Evolutionary conservation across 2,888 invertebrate species (phyloP).

Genomic region (Prionchulus punctatus): DNA sequence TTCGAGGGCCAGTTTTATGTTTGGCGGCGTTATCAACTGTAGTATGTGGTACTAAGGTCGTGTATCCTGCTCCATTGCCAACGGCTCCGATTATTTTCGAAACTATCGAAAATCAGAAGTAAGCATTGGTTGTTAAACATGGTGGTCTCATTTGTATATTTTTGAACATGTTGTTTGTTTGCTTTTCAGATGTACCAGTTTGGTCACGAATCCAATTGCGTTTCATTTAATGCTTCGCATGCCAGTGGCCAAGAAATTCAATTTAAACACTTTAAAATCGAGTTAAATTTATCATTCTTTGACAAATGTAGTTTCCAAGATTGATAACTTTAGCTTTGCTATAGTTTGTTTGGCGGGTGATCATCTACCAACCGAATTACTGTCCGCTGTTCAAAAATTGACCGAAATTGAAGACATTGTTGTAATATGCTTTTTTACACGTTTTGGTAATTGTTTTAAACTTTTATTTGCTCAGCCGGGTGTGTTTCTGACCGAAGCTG

Average conservation of each 20-base stretch:
- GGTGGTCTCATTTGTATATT: not conserved
- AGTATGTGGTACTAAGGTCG: conserved; percentile 20
- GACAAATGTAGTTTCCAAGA: not conserved
- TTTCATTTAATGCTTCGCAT: conserved; percentile 9
- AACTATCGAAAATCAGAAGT: conserved; percentile 23
- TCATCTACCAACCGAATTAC: conserved; percentile 4
- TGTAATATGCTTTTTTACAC: not conserved
- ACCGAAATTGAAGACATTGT: conserved; percentile 1
- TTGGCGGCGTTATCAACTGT: conserved; percentile 24
- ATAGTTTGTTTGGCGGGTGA: conserved; percentile 9
- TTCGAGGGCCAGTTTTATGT: conserved; percentile 25
- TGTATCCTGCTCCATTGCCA: conserved; percentile 28
- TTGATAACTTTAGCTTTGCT: not conserved
- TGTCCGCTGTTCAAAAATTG: not conserved
- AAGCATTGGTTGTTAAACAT: conserved; percentile 4
- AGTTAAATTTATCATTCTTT: not conserved
- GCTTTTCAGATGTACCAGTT: conserved; percentile 6
- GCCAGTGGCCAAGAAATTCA: conserved; percentile 2
- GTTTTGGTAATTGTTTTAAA: not conserved
- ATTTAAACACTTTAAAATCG: not conserved
- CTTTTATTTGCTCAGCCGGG: conserved; percentile 20
- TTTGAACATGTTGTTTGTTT: not conserved
- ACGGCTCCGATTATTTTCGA: conserved; percentile 22
- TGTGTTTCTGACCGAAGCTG: conserved; percentile 25
- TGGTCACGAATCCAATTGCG: conserved; percentile 10